phyloP scores from a whole-genome alignment of 30 jellyfish, hydroid and myxozoan genomes.

The Chrysaora quinquecirrha region DNA sequence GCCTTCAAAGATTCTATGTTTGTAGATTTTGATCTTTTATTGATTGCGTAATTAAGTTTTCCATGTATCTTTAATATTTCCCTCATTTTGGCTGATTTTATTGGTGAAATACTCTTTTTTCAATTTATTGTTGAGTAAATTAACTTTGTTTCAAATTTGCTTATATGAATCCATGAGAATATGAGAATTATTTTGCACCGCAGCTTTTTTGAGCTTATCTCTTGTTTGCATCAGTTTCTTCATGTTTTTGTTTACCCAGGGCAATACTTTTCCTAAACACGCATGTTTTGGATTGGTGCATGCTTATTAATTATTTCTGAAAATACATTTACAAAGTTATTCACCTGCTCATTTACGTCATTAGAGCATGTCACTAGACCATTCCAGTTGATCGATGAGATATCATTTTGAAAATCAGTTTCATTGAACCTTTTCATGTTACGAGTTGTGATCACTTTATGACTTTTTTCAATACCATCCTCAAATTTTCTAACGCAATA shows the following conservation, averaged over 20 bases:
- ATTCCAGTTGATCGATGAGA: slow-evolving; percentile 1
- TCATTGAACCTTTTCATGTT: slow-evolving; percentile 21
- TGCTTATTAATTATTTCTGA: slow-evolving; percentile 15
- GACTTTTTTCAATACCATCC: slow-evolving; percentile 2
- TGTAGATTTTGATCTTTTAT: slow-evolving; percentile 16
- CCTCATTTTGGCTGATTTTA: not conserved
- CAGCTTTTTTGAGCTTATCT: slow-evolving; percentile 34
- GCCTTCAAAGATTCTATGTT: not conserved
- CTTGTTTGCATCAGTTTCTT: no score
- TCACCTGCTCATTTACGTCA: not conserved
- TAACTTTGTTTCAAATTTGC: slow-evolving; percentile 9
- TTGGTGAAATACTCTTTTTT: slow-evolving; percentile 15
- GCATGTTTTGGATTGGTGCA: slow-evolving; percentile 14
- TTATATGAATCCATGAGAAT: slow-evolving; percentile 34
- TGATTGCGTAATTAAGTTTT: slow-evolving; percentile 11
- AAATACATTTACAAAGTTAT: slow-evolving; percentile 1
- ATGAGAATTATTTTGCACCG: slow-evolving; percentile 6
- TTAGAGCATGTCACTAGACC: not conserved
- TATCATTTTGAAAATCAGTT: slow-evolving; percentile 12
- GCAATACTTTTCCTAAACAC: slow-evolving; percentile 49
- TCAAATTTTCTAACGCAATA: slow-evolving; percentile 10
- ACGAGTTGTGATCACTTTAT: slow-evolving; percentile 1
- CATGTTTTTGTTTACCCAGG: not conserved
- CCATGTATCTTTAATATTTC: slow-evolving; percentile 37
- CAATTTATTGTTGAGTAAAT: not conserved